Evolutionary conservation across 2,113 vertebrate species (phyloP).

Genomic region (Gnathonemus longibarbis): DNA sequence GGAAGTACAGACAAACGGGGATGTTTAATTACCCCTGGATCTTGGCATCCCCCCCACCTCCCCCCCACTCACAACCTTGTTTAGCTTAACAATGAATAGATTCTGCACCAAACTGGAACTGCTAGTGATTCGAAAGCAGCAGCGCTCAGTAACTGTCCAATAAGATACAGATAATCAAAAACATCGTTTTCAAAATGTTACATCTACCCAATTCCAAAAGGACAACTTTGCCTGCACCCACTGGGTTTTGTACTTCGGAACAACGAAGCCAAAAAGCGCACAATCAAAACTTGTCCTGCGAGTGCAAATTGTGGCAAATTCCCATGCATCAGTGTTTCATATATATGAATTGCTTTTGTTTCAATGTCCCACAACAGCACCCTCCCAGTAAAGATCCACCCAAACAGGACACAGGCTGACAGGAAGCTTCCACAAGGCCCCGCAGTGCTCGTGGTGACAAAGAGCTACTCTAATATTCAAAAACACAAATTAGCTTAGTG

Average conservation of each 20-base stretch:
- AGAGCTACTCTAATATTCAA: background rate
- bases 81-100: background rate
- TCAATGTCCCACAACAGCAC: background rate
- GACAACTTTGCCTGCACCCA: background rate
- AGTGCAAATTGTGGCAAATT: background rate
- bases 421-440: background rate
- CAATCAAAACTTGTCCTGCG: background rate
- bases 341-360: background rate
- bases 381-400: background rate
- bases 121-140: background rate
- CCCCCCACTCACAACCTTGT: background rate
- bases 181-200: background rate
- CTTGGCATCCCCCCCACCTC: background rate
- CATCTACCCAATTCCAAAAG: background rate
- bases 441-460: background rate
- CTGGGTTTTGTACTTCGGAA: background rate
- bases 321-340: background rate
- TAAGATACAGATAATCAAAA: background rate
- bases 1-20: background rate
- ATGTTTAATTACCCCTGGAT: constrained; percentile 7
- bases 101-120: background rate
- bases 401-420: background rate
- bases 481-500: background rate
- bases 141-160: background rate
- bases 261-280: background rate